Conservation (phyloP, 2,888 invertebrate genomes). For the Eristalis intricaria region DNA sequence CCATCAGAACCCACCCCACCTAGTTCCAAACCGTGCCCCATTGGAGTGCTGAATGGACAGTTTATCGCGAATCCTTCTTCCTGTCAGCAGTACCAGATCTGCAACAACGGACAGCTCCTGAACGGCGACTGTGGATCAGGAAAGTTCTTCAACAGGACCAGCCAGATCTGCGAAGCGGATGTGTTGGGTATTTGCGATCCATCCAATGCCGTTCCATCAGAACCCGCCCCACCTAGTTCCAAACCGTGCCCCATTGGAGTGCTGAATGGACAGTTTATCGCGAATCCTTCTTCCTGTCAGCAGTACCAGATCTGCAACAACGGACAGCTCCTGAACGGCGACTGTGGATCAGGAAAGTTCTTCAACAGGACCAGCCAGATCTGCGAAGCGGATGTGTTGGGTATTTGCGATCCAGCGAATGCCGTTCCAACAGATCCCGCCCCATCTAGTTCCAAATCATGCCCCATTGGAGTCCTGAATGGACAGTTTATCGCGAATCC, state of each 20-base stretch:
- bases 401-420: too few relatives aligned
- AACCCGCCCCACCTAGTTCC: too few relatives aligned
- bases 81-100: conserved; percentile 38
- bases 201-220: not conserved
- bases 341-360: too few relatives aligned
- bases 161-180: conserved; percentile 17
- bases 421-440: too few relatives aligned
- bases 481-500: conserved; percentile 16
- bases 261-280: too few relatives aligned
- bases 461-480: conserved; percentile 13
- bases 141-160: conserved; percentile 33
- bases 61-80: conserved; percentile 8
- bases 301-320: too few relatives aligned
- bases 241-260: too few relatives aligned
- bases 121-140: conserved; percentile 33
- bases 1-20: not conserved
- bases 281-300: too few relatives aligned
- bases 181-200: not conserved
- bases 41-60: not conserved
- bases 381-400: too few relatives aligned
- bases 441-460: not conserved
- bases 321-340: too few relatives aligned
- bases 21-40: not conserved
- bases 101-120: conserved; percentile 34
- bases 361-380: too few relatives aligned